These are phyloP conservation scores for Drosophila kepulauana DNA, from an alignment of 1,140 invertebrate species.

Conservation along the genomic window DNA sequence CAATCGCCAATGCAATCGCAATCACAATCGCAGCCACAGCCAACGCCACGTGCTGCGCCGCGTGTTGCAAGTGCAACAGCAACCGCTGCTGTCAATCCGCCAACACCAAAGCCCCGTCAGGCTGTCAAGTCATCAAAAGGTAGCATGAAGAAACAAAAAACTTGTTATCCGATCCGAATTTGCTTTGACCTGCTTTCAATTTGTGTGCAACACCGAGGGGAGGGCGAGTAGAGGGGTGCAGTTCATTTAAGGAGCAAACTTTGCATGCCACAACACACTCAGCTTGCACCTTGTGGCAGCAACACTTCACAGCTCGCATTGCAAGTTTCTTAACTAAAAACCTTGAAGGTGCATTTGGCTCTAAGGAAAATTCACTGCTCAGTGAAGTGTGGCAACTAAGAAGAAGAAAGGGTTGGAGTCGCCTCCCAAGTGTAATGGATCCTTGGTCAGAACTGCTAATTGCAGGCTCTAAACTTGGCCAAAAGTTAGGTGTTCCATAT, in stretches of 20 bases:
- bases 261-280: constrained; percentile 27
- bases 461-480: not conserved
- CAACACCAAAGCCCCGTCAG: constrained; percentile 83
- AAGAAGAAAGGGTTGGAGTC: not conserved
- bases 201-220: constrained; percentile 21
- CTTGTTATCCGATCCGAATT: constrained; percentile 16
- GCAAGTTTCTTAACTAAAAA: not conserved
- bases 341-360: not conserved
- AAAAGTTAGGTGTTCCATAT: not conserved
- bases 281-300: constrained; percentile 1
- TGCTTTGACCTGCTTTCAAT: constrained; percentile 72
- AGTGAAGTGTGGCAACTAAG: no score
- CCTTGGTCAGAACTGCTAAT: not conserved
- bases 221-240: not conserved
- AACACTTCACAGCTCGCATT: not conserved
- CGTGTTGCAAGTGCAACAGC: constrained; percentile 53
- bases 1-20: constrained; percentile 10
- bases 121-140: constrained; percentile 80
- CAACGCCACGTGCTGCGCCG: constrained; percentile 74
- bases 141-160: constrained; percentile 33
- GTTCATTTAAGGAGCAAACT: constrained; percentile 6
- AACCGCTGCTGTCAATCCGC: constrained; percentile 56
- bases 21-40: constrained; percentile 48
- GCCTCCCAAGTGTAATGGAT: not conserved
- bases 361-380: no score